Evolutionary conservation across 2,797 vertebrate genomes (phyloP).

Genomic region (Sphaeramia orbicularis): DNA sequence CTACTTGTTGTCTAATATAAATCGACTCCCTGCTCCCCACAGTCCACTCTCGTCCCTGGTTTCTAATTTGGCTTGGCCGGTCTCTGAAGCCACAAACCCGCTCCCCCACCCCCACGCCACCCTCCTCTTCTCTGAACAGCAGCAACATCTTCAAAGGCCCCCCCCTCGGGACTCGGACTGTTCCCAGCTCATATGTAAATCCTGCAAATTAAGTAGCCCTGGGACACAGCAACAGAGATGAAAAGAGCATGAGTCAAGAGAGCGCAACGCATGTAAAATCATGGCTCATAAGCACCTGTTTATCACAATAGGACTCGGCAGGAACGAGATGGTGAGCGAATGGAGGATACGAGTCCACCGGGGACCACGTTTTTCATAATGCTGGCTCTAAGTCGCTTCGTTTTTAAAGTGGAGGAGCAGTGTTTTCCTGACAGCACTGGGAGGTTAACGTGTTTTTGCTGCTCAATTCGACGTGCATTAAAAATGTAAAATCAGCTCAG

Average conservation of each 20-base stretch:
- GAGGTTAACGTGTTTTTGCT: constrained; percentile 32
- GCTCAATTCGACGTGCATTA: constrained; percentile 12
- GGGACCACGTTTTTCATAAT: constrained; percentile 18
- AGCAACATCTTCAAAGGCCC: constrained; percentile 61
- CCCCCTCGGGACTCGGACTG: constrained; percentile 39
- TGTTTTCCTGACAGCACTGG: constrained; percentile 19
- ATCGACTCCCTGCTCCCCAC: neutral
- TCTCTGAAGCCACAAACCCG: constrained; percentile 15
- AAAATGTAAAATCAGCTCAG: constrained; percentile 19
- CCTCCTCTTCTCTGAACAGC: constrained; percentile 14
- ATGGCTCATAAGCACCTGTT: constrained; percentile 49
- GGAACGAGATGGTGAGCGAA: neutral
- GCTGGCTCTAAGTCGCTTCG: constrained; percentile 21
- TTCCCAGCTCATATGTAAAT: constrained; percentile 59
- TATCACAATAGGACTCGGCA: constrained; percentile 19
- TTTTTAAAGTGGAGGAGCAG: constrained; percentile 31
- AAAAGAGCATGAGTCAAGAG: constrained; percentile 54
- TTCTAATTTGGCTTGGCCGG: neutral
- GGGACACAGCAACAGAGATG: constrained; percentile 36
- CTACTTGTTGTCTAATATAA: too few species aligned
- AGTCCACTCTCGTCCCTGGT: constrained; percentile 1
- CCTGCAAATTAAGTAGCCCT: constrained; percentile 43
- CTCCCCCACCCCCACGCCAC: neutral
- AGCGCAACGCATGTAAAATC: constrained; percentile 18
- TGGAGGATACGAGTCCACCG: constrained; percentile 15